Evolutionary conservation across 2,888 invertebrate species (phyloP), one percentile per base, ranked within the genome.

Genomic region (Tenthredo scrophulariae): DNA sequence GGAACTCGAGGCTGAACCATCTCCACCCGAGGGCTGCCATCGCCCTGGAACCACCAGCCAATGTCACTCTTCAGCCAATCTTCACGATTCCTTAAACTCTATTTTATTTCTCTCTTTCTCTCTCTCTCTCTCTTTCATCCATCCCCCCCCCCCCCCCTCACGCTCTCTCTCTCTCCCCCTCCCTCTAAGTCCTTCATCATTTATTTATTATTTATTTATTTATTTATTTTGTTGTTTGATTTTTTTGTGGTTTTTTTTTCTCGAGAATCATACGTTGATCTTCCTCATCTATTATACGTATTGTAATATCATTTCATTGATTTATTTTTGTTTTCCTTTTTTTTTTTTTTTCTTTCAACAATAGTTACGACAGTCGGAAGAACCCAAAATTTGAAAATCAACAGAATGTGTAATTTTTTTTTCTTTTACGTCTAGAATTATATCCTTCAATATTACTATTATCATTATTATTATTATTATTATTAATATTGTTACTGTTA

Each of bases 41-140:
- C 93, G 93, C 93, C 93, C 93, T 93, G 93, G 93, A 93, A 93
- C 93, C 93, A 93, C 92, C 93, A 93, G 93, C 93, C 93, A 93
- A 93, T 93, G 92, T 93, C 93, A 93, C 93, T 93, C 93, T 92
- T 92, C 93, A 91, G 92, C 92, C 92, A 91, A 90, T 86, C 89
- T 91, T 91, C 91, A 90, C 91, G 91, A 90, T 92, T 89, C 93
- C 93, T 93, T 92, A 93, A 92, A 92, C 93, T 92, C 92, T 93
- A 92, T 85, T 67, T 84, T 62, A 67, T 67, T 67, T 72, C 82
- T 84, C 33, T 85, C 67, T 83, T 26, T 86, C 74, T 80, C 50
- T 85, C 65, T 26, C 62, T 75, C 62, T 58, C 70, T 22, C 62
- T 75, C 33, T 46, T 50, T 50, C 62, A 10, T 62, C 77, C 70